Base-by-base conservation (phyloP, 2,797 vertebrate species). In the Esox masquinongy region DNA sequence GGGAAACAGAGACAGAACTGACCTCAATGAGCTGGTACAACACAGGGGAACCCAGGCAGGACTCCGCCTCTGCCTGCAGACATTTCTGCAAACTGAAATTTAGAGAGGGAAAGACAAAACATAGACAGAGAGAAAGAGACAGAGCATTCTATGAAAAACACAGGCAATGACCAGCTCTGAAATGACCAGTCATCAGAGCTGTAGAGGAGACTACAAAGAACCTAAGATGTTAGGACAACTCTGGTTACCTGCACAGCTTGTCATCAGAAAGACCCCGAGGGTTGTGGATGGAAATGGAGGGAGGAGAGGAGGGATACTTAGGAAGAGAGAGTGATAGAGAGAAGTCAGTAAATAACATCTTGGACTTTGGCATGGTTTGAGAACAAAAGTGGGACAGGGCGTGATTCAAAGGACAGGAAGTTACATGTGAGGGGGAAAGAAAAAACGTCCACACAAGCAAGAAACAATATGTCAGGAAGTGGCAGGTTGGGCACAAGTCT, bases 21-120 rank as follows among this genome's bases (percentile, higher is more conserved):
- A 99, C 97, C 96, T 99, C 97, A 0, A 99, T 99, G 83, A 99
- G 94, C 88, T 98, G 96, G 73, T 99, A 99, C 17, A 99, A 90
- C 81, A 97, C 94, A 0, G 97, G 95, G 6, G 94, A 93, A 1
- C 97, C 97, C 70, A 96, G 86, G 29, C 91, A 93, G 9, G 94
- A 91, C 83, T 95, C 90, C 53, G 97, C 96, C 88, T 96, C 89
- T 1, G 78, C 64, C 85, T 92, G 93, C 73, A 94, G 89, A 90
- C 93, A 91, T 77, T 67, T 90, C 31, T 85, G 86, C 50, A 95
- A 90, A 81, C 94, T 95, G 47, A 64, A 47, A 47, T 47, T 47
- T 47, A 11, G 5, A 43, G 29, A 77, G 76, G n/a, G 51, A 74
- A n/a, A 43, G 31, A n/a, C 47, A n/a, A 12, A 2, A 16, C 6